phyloP scores from a whole-genome alignment of 1,140 invertebrate species.

The Nymphalis io region DNA sequence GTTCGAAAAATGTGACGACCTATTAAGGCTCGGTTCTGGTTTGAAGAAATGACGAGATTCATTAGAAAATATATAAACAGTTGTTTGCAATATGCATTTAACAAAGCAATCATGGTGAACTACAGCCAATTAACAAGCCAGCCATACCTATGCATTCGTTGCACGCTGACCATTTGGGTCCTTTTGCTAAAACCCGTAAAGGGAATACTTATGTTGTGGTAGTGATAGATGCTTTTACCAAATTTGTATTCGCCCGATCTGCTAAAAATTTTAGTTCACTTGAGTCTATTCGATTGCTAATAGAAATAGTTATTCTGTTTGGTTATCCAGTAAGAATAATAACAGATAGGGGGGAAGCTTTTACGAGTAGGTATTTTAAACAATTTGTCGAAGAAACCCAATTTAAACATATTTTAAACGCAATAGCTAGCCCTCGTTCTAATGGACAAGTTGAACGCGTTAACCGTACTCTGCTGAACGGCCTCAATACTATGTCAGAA shows the following conservation, averaged over 20 bases:
- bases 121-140: background rate
- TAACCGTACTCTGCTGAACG: conserved; percentile 29
- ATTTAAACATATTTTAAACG: conserved; percentile 40
- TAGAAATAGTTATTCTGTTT: conserved; percentile 32
- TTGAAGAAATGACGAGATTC: background rate
- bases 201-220: conserved; percentile 45
- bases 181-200: conserved; percentile 42
- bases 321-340: conserved; percentile 45
- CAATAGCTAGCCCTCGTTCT: conserved; percentile 44
- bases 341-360: conserved; percentile 41
- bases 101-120: background rate
- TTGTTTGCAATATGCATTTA: background rate
- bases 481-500: conserved; percentile 28
- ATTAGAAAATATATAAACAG: background rate
- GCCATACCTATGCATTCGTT: conserved; percentile 34
- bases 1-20: background rate
- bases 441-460: conserved; percentile 38
- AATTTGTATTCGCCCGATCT: conserved; percentile 46
- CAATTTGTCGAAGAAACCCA: too few relatives aligned
- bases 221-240: conserved; percentile 52
- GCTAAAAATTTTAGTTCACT: conserved; percentile 38
- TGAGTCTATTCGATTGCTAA: conserved; percentile 30
- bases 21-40: background rate
- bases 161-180: conserved; percentile 54
- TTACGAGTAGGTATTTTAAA: too few relatives aligned